Evolutionary conservation across 1,140 invertebrate species (phyloP), one percentile per base, ranked within the genome.

Genomic region (Galendromus occidentalis): DNA sequence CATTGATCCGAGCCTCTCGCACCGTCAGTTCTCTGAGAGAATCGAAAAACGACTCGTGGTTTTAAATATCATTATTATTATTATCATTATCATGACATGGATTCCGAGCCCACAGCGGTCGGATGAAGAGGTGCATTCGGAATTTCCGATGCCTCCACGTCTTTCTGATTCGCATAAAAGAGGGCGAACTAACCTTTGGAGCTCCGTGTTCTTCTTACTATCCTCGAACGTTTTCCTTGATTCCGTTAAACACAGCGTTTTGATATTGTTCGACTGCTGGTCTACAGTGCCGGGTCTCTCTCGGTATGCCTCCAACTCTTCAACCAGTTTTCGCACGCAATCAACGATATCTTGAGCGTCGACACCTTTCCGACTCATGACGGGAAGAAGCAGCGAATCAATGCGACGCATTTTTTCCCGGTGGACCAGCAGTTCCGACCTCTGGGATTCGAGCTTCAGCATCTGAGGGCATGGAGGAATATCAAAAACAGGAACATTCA

Each of bases 21-120:
- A 59, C 51, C n/a, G 51, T 59, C 9, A 59, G 22, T 59, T 59
- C 51, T 9, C 51, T 59, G 51, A 18, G 45, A n/a, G n/a, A n/a
- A n/a, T n/a, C n/a, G n/a, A n/a, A n/a, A n/a, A n/a, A n/a, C n/a
- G n/a, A n/a, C n/a, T n/a, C n/a, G n/a, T n/a, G n/a, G n/a, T n/a
- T n/a, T n/a, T n/a, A n/a, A n/a, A n/a, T n/a, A n/a, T n/a, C n/a
- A n/a, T n/a, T n/a, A n/a, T n/a, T n/a, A n/a, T n/a, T n/a, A n/a
- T n/a, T n/a, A n/a, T n/a, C n/a, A n/a, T n/a, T n/a, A n/a, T n/a
- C n/a, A n/a, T n/a, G n/a, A n/a, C n/a, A n/a, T n/a, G n/a, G n/a
- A n/a, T n/a, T n/a, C n/a, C n/a, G n/a, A n/a, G n/a, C n/a, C n/a
- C n/a, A n/a, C n/a, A n/a, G n/a, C n/a, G n/a, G n/a, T n/a, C n/a